Percentiles rank a stretch among this genome's conserved stretches.
Conservation (phyloP, 1,140 invertebrate genomes). For the Ostrea edulis region DNA sequence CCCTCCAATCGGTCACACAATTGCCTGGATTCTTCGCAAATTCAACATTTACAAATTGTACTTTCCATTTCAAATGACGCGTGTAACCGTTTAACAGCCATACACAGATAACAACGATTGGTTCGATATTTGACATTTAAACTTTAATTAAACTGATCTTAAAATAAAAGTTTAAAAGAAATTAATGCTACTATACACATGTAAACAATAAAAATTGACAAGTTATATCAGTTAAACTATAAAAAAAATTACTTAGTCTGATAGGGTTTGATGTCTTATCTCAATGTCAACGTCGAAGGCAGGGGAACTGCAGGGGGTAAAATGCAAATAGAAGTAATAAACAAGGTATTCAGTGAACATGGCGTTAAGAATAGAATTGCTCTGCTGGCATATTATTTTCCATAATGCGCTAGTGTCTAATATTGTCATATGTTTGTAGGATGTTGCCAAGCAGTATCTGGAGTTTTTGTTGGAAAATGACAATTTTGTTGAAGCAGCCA, state of each 20-base stretch:
- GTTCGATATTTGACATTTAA: background rate
- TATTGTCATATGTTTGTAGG: background rate
- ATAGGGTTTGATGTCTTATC: background rate
- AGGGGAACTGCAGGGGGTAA: background rate
- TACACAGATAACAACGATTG: background rate
- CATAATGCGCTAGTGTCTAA: no score
- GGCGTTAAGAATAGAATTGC: no score
- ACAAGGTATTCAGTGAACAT: no score
- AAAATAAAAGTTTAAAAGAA: background rate
- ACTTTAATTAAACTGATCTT: background rate
- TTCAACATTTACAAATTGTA: background rate
- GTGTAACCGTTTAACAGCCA: background rate
- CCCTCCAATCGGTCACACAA: background rate
- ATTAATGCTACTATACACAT: background rate
- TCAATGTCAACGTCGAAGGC: background rate
- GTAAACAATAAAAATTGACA: background rate
- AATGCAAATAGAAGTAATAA: no score
- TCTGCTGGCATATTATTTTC: no score
- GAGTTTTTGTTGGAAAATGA: constrained; percentile 88
- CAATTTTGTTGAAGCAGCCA: constrained; percentile 91
- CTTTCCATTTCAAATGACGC: background rate
- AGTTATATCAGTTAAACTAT: background rate
- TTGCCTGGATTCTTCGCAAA: background rate
- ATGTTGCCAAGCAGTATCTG: constrained; percentile 85
- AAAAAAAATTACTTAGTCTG: background rate